Base-by-base conservation (phyloP, 92 coral and sea anemone species). In the Phymanthus crucifer region DNA sequence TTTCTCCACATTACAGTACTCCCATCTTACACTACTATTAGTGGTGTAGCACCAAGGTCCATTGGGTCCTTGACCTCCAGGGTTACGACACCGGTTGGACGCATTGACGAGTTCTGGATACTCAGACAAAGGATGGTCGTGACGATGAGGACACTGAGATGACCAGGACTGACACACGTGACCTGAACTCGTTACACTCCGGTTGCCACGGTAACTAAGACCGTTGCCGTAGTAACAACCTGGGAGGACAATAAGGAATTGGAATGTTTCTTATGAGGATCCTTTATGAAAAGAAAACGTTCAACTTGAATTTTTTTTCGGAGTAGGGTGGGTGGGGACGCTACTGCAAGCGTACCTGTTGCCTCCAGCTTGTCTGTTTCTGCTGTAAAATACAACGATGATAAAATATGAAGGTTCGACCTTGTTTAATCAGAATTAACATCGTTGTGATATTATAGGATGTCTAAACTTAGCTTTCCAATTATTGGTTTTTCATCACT, bases 111-210 rank as follows among this genome's bases (percentile, higher is more conserved):
- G 77, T 35, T 91, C 93, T 19, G 85, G 86, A 79, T 82, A 91
- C 71, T 72, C 72, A 40, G 83, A 75, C 38, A 81, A 50, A 26
- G 76, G 70, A 70, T 79, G 87, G 31, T 79, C 45, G 83, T 91
- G 96, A 61, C 96, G 92, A 68, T 91, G 96, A 79, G 96, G 96
- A 64, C 96, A 91, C 78, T 91, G 96, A 45, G 93, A 84, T 74
- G 89, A 86, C 96, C 93, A 91, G 7, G 96, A 83, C 57, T 91
- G 95, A 75, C 96, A 91, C 64, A 77, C 56, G 66, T 57, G 68
- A 32, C 96, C 91, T 27, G 96, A 88, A 2, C 89, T 76, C 66
- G 95, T 91, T 33, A 85, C 79, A 29, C 78, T 88, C 50, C 82
- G 78, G 74, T 83, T 82, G 32, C 95, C 95, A 34, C 32, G 68